These are phyloP conservation scores for mouse (Mus musculus) DNA, from an alignment of 2,113 vertebrate genomes.

Conservation along the genomic window DNA sequence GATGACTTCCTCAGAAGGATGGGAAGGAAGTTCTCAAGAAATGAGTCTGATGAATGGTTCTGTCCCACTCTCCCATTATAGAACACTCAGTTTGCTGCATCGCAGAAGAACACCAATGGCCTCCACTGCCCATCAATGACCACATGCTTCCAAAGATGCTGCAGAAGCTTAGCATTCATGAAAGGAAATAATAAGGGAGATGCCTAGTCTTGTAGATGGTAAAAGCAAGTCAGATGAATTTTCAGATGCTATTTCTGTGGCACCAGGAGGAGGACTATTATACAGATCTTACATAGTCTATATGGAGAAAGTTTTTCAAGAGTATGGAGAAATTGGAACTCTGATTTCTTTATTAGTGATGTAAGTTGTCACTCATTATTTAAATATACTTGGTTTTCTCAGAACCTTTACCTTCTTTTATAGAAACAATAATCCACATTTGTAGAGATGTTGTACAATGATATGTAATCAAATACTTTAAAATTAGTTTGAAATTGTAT, in stretches of 20 bases:
- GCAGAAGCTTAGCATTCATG: background rate
- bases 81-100: background rate
- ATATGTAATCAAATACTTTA: background rate
- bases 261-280: background rate
- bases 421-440: background rate
- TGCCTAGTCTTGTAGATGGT: background rate
- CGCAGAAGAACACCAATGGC: background rate
- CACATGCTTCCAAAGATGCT: background rate
- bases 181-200: background rate
- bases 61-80: background rate
- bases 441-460: background rate
- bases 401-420: background rate
- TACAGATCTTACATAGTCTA: background rate
- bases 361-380: background rate
- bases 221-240: constrained; percentile 2
- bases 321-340: background rate
- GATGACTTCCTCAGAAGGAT: background rate
- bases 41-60: background rate
- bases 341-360: background rate
- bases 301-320: background rate
- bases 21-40: background rate
- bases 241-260: background rate
- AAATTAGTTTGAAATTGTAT: constrained; percentile 5
- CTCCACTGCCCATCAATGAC: background rate
- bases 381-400: background rate